phyloP scores from a whole-genome alignment of 2,113 vertebrate species.

The Sceloporus tristichus region DNA sequence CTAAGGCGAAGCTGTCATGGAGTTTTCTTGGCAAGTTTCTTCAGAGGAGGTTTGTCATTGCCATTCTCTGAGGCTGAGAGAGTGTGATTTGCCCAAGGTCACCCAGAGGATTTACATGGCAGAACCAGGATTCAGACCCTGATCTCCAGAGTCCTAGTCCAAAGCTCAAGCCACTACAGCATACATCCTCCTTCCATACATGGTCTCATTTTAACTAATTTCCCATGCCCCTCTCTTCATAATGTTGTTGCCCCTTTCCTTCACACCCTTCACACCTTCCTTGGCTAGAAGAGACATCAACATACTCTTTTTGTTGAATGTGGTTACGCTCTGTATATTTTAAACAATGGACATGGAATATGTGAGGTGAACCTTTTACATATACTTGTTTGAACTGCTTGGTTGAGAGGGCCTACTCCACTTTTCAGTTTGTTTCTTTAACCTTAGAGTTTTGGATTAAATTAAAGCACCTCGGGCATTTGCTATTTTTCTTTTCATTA shows the following conservation, averaged over 20 bases:
- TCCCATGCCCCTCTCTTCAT: not conserved
- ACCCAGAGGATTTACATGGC: too few relatives aligned
- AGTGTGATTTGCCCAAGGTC: too few relatives aligned
- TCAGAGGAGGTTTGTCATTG: too few relatives aligned
- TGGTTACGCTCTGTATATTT: slow-evolving; percentile 8
- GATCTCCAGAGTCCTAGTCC: too few relatives aligned
- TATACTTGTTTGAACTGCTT: not conserved
- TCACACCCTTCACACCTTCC: not conserved
- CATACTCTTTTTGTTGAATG: not conserved
- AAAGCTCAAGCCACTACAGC: too few relatives aligned
- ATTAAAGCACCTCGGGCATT: not conserved
- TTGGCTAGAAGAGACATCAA: not conserved
- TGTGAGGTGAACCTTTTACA: not conserved
- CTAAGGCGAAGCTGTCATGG: too few relatives aligned
- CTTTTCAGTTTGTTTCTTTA: slow-evolving; percentile 1
- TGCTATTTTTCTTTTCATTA: not conserved
- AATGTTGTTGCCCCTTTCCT: not conserved
- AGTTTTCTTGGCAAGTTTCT: too few relatives aligned
- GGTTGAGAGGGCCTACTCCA: not conserved
- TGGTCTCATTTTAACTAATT: not conserved
- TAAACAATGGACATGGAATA: not conserved
- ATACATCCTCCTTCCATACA: not conserved
- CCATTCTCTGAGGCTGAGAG: too few relatives aligned
- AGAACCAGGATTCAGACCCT: too few relatives aligned
- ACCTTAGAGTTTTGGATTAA: not conserved